Evolutionary conservation across 2,888 invertebrate species (phyloP), one percentile per base, ranked within the genome.

Genomic region (Eueremaeus valkanovi): DNA sequence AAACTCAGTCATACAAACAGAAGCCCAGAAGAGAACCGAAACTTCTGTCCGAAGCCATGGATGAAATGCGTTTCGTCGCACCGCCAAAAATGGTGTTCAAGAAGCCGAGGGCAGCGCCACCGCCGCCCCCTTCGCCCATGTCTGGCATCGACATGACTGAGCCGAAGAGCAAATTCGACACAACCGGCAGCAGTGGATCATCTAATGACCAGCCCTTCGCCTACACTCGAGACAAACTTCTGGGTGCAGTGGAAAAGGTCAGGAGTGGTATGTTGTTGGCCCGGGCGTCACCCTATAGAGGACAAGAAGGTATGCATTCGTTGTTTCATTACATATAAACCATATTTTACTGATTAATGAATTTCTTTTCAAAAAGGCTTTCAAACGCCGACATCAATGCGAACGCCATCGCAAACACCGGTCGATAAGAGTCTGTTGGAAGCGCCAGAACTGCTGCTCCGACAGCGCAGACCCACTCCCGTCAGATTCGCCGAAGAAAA

Each of bases 141-240:
- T 29, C 36, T 13, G 40, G 40, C 18, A 21, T 21, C 6, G 66
- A 66, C n/a, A 18, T 36, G 3, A 70, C 27, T 27, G 27, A 70
- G 3, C 33, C 29, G n/a, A 58, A 51, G 42, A 36, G 73, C 16
- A 58, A 73, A 31, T 58, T 55, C n/a, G 29, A 73, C 24, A 73
- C 55, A 42, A 58, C 73, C 3, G 61, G 55, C 9, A 68, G 68
- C 36, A 68, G 68, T 51, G 70, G 29, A 13, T 63, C 63, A 55
- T 51, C 49, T n/a, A 40, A 75, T 21, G 77, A 77, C 29, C 70
- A 70, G 49, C 81, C 80, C 21, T 79, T 81, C 31, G 78, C 79
- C 8, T 82, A 82, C 76, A 82, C 81, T 31, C 79, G 81, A 27
- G 81, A 82, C 73, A 78, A 79, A 36, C 78, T 82, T 31, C 79